These are phyloP conservation scores for Thalpophila matura DNA, from an alignment of 2,888 invertebrate genomes.

Conservation along the genomic window DNA sequence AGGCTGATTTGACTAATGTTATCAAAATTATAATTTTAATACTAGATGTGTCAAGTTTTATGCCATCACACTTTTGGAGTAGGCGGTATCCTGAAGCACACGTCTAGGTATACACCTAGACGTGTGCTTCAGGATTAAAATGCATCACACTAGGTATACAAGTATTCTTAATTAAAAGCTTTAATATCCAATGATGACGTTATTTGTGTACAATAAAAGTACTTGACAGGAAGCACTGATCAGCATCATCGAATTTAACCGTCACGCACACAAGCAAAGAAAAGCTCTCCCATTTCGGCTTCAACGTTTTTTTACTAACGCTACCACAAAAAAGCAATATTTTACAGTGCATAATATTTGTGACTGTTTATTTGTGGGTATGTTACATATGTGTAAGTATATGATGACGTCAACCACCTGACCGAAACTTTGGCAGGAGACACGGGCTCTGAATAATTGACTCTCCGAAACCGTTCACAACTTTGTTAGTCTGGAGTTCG, in stretches of 20 bases:
- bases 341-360: slow-evolving; percentile 81
- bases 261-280: neutral
- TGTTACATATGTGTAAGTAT: slow-evolving; percentile 76
- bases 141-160: too few relatives aligned
- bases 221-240: slow-evolving; percentile 31
- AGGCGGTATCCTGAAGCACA: too few relatives aligned
- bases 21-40: too few relatives aligned
- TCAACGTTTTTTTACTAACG: slow-evolving; percentile 68
- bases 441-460: slow-evolving; percentile 86
- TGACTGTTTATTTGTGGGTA: slow-evolving; percentile 73
- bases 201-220: neutral
- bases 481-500: slow-evolving; percentile 87
- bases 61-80: too few relatives aligned
- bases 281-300: slow-evolving; percentile 13
- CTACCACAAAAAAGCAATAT: slow-evolving; percentile 75
- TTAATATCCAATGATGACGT: neutral
- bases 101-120: too few relatives aligned
- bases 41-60: too few relatives aligned
- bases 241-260: slow-evolving; percentile 12
- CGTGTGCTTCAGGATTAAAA: too few relatives aligned
- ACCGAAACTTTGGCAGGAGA: slow-evolving; percentile 89
- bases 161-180: slow-evolving; percentile 2
- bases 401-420: slow-evolving; percentile 87
- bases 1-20: too few relatives aligned
- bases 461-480: slow-evolving; percentile 84